Evolutionary conservation across 2,113 vertebrate species (phyloP).

Genomic region (Otolemur garnettii): DNA sequence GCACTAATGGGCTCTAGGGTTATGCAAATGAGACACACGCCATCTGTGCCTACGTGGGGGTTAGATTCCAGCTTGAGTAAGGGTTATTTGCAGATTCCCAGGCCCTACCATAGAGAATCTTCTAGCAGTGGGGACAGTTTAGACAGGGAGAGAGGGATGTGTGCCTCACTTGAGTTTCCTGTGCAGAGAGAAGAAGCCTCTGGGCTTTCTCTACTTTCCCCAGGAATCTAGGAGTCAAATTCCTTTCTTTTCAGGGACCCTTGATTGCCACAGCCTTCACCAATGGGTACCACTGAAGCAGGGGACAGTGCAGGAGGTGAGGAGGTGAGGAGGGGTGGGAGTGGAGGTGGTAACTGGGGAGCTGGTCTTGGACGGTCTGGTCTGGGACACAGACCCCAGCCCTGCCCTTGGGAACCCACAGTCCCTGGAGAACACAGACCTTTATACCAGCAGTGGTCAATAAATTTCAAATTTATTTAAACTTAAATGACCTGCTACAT

Average conservation of each 20-base stretch:
- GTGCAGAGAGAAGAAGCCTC: background rate
- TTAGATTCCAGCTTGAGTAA: background rate
- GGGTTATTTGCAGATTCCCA: background rate
- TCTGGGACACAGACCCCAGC: background rate
- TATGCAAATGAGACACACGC: too few species aligned
- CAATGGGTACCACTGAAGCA: slow-evolving; percentile 99
- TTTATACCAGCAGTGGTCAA: background rate
- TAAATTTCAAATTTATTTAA: too few species aligned
- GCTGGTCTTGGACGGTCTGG: background rate
- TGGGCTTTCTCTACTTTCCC: background rate
- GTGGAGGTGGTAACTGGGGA: background rate
- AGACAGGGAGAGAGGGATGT: background rate
- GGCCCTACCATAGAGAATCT: background rate
- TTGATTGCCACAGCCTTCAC: slow-evolving; percentile 99
- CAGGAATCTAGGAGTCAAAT: slow-evolving; percentile 38
- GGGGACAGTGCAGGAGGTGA: slow-evolving; percentile 89
- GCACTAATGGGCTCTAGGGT: background rate
- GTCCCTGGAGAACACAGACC: background rate
- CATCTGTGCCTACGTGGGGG: background rate
- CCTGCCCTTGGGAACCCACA: background rate
- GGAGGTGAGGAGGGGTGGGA: slow-evolving; percentile 73
- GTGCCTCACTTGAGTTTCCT: background rate
- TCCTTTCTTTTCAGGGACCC: slow-evolving; percentile 92
- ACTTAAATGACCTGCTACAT: background rate
- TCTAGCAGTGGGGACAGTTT: too few species aligned